Evolutionary conservation across 2,797 vertebrate species (phyloP).

Genomic region (Malacoraja senta): DNA sequence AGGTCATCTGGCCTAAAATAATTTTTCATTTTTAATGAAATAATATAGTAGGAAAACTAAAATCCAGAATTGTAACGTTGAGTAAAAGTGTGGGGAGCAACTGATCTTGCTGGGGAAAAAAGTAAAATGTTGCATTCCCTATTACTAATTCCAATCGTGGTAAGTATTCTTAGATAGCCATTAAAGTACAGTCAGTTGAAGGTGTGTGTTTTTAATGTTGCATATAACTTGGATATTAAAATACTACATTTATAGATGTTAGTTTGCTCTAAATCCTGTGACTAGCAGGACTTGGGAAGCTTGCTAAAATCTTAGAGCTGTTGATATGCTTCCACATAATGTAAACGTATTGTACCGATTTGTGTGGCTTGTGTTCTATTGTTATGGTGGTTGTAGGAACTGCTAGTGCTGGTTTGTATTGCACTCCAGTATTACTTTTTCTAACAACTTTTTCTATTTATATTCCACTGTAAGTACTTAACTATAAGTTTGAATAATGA

Average conservation of each 20-base stretch:
- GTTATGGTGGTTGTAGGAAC: not conserved
- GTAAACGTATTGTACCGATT: not conserved
- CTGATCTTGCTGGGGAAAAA: not conserved
- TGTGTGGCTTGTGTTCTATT: not conserved
- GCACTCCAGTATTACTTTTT: not conserved
- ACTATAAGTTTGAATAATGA: not conserved
- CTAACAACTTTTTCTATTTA: slow-evolving; percentile 8
- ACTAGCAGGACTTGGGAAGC: not conserved
- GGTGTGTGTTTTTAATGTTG: not conserved
- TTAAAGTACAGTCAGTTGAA: not conserved
- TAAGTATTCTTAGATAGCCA: slow-evolving; percentile 29
- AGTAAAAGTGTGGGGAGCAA: no score
- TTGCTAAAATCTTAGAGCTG: not conserved
- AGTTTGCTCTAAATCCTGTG: not conserved
- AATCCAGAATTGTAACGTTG: not conserved
- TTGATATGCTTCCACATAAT: not conserved
- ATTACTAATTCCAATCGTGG: not conserved
- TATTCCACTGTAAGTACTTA: slow-evolving; percentile 2
- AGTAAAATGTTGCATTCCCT: not conserved
- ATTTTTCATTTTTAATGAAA: slow-evolving; percentile 15
- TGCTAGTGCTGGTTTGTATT: slow-evolving; percentile 7
- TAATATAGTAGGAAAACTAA: not conserved
- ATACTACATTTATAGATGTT: not conserved
- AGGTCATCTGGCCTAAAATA: not conserved
- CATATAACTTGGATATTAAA: not conserved